Evolutionary conservation across 2,888 invertebrate genomes (phyloP).

Genomic region (Thecophora atra): DNA sequence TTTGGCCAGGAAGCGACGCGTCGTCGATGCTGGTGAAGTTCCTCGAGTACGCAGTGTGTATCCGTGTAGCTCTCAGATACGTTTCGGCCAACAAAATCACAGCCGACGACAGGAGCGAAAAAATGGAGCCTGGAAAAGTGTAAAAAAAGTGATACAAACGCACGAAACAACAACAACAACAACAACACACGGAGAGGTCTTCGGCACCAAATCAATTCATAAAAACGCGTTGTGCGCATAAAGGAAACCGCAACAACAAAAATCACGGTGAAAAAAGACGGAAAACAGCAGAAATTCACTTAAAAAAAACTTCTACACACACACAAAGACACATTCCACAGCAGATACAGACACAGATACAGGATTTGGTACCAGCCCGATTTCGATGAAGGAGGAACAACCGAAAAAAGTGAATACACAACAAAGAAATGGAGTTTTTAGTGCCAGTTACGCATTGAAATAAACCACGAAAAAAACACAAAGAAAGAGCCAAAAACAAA

Average conservation of each 20-base stretch:
- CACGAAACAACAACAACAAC: constrained; percentile 30
- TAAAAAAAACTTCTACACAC: neutral
- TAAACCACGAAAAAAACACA: constrained; percentile 27
- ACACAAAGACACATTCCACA: constrained; percentile 9
- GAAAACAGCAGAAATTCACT: neutral
- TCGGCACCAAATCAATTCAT: neutral
- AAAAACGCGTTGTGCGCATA: constrained; percentile 5
- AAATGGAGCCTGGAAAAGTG: constrained; percentile 3
- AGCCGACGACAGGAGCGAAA: constrained; percentile 14
- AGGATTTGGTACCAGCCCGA: neutral
- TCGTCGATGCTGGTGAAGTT: constrained; percentile 10
- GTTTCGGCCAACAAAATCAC: constrained; percentile 29
- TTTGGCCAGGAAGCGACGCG: constrained; percentile 12
- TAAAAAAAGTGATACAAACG: constrained; percentile 45
- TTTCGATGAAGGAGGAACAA: neutral
- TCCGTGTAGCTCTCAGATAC: constrained; percentile 39
- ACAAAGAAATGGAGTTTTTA: constrained; percentile 44
- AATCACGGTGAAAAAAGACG: neutral
- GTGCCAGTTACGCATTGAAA: constrained; percentile 39
- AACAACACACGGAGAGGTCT: neutral
- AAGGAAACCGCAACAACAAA: constrained; percentile 30
- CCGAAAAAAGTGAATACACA: neutral
- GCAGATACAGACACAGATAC: constrained; percentile 31
- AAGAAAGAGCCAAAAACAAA: constrained; percentile 11
- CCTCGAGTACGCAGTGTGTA: constrained; percentile 31